These are phyloP conservation scores for Drosophila gaucha DNA, from an alignment of 2,888 invertebrate genomes.

Conservation along the genomic window DNA sequence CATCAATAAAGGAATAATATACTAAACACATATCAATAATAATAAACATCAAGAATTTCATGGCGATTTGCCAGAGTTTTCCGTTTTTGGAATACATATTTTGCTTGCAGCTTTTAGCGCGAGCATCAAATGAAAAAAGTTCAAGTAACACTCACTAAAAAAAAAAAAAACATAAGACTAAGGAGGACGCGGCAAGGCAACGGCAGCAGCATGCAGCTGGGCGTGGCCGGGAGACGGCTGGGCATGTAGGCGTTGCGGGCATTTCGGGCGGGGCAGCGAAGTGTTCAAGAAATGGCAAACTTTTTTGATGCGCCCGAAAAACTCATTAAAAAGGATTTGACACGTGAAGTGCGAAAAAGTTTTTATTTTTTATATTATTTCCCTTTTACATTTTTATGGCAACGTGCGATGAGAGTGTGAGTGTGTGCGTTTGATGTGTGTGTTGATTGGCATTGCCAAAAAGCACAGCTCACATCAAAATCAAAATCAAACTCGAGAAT, in stretches of 20 bases:
- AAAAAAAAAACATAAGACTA: not conserved
- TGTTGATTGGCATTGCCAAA: constrained; percentile 69
- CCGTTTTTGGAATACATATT: constrained; percentile 17
- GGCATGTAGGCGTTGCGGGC: constrained; percentile 2
- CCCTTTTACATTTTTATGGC: constrained; percentile 80
- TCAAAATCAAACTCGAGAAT: constrained; percentile 23
- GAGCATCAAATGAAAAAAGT: constrained; percentile 55
- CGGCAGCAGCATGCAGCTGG: constrained; percentile 17
- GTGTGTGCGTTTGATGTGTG: constrained; percentile 57
- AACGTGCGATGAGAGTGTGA: constrained; percentile 63
- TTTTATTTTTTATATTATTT: constrained; percentile 80
- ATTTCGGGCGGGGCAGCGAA: constrained; percentile 40
- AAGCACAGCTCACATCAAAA: constrained; percentile 58
- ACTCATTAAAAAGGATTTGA: constrained; percentile 83
- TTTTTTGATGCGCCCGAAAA: constrained; percentile 82
- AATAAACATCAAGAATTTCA: too few species aligned
- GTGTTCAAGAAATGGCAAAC: constrained; percentile 76
- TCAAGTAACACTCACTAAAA: constrained; percentile 27
- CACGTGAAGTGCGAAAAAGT: constrained; percentile 81
- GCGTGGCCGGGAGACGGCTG: constrained; percentile 1
- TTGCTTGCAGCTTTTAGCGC: constrained; percentile 36
- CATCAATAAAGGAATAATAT: too few species aligned
- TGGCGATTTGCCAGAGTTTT: constrained; percentile 2
- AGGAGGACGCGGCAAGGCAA: not conserved
- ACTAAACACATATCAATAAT: too few species aligned